phyloP scores from a whole-genome alignment of 1,140 invertebrate species.

The Neotoxoptera formosana region DNA sequence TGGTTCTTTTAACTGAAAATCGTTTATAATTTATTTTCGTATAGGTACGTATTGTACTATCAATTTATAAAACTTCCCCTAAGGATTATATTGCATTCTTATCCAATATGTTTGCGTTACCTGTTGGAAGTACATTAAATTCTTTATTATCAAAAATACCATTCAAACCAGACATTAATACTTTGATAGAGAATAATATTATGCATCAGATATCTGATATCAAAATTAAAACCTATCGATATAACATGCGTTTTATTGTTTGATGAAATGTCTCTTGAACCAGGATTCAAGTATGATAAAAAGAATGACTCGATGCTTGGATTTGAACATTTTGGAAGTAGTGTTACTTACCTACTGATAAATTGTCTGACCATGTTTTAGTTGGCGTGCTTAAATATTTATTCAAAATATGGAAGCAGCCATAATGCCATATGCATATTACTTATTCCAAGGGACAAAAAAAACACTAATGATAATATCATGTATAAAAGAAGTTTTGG shows the following conservation, averaged over 20 bases:
- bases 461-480: neutral
- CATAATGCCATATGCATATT: neutral
- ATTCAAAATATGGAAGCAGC: neutral
- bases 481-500: neutral
- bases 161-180: neutral
- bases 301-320: neutral
- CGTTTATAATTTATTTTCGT: too few relatives aligned
- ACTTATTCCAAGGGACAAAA: neutral
- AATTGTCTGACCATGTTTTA: neutral
- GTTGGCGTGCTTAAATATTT: neutral
- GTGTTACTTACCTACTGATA: neutral
- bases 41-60: too few relatives aligned
- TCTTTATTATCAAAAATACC: neutral
- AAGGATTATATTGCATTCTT: neutral
- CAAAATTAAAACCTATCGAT: slow-evolving; percentile 20
- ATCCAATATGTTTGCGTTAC: neutral
- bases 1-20: too few relatives aligned
- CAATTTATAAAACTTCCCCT: neutral
- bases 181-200: neutral
- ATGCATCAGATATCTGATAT: neutral
- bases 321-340: neutral
- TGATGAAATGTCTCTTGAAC: slow-evolving; percentile 1
- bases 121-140: neutral
- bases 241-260: neutral
- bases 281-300: neutral